phyloP scores from a whole-genome alignment of 2,113 vertebrate genomes.

The Phalacrocorax aristotelis region DNA sequence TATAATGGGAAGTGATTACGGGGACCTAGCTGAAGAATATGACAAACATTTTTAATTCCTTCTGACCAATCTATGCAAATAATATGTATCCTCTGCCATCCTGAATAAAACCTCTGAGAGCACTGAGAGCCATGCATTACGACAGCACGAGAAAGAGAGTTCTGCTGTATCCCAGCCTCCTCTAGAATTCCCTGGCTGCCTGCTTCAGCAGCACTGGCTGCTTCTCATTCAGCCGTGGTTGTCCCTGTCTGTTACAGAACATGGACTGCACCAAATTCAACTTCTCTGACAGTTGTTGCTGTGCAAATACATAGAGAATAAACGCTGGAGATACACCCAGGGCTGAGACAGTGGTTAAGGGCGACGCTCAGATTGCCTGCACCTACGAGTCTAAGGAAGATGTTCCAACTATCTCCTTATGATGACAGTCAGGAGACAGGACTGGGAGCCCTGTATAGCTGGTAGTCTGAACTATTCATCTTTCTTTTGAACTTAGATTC shows the following conservation, averaged over 20 bases:
- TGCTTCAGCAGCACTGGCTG: neutral
- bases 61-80: conserved; percentile 46
- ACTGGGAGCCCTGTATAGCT: neutral
- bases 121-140: neutral
- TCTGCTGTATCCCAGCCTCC: neutral
- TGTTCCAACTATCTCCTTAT: neutral
- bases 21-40: neutral
- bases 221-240: neutral
- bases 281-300: neutral
- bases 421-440: neutral
- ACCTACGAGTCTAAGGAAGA: neutral
- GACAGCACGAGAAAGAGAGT: neutral
- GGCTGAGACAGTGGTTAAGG: neutral
- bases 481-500: neutral
- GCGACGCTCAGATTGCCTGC: neutral
- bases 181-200: neutral
- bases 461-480: neutral
- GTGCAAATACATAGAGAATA: neutral
- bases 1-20: neutral
- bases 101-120: neutral
- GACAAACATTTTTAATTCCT: conserved; percentile 48
- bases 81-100: neutral
- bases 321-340: neutral
- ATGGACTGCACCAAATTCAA: neutral
- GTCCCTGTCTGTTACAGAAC: neutral